Evolutionary conservation across 2,888 invertebrate species (phyloP).

Genomic region (Cephus nigrinus): DNA sequence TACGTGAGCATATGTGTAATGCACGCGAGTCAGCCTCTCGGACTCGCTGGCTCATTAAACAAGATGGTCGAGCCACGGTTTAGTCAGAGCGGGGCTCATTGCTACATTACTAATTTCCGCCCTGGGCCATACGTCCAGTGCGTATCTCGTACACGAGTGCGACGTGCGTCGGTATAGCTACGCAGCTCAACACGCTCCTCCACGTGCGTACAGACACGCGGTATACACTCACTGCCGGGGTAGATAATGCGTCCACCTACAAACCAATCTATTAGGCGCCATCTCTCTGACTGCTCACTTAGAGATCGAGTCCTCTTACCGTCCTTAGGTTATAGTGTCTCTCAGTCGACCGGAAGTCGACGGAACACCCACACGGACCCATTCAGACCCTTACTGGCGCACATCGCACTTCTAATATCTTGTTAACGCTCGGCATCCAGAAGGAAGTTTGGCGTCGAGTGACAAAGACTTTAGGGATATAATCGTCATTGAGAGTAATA

Average conservation of each 20-base stretch:
- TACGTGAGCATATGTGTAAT: not conserved
- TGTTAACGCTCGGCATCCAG: not conserved
- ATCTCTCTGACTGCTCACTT: conserved; percentile 66
- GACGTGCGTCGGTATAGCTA: conserved; percentile 7
- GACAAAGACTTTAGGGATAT: not conserved
- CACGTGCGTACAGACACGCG: conserved; percentile 26
- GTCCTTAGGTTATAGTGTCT: conserved; percentile 27
- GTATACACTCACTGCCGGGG: conserved; percentile 28
- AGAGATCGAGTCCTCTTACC: conserved; percentile 45
- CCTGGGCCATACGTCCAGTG: conserved; percentile 38
- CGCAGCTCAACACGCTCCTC: conserved; percentile 26
- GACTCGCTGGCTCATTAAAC: conserved; percentile 30
- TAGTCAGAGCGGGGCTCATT: conserved; percentile 54
- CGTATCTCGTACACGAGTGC: conserved; percentile 19
- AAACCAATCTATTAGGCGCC: conserved; percentile 67
- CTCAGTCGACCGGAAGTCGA: conserved; percentile 36
- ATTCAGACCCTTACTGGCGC: not conserved
- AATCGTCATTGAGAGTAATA: not conserved
- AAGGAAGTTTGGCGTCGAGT: not conserved
- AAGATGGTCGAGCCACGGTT: conserved; percentile 40
- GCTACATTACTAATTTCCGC: conserved; percentile 65
- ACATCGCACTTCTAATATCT: not conserved
- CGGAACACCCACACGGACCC: conserved; percentile 53
- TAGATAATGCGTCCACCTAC: conserved; percentile 65
- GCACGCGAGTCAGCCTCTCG: conserved; percentile 12